Base-by-base conservation (phyloP, 1,140 invertebrate genomes). In the Limonius californicus region DNA sequence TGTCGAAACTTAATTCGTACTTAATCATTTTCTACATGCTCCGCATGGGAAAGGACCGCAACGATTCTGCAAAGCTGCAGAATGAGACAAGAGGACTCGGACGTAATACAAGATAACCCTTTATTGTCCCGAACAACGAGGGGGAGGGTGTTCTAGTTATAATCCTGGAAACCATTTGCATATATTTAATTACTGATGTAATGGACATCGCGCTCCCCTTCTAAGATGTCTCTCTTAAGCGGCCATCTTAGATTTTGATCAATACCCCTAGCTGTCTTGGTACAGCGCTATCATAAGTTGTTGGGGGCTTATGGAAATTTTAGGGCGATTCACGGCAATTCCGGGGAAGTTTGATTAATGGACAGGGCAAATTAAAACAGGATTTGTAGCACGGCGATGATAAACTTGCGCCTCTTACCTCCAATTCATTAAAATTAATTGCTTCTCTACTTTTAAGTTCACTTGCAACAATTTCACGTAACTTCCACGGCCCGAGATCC, bases 161-260 rank as follows among this genome's bases (percentile, higher is more conserved):
- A 68, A 65, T 64, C 63, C 63, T 56, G 54, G 63, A 70, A 68
- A 68, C 55, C 66, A 70, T 70, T 70, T 70, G 61, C 68, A 70
- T 70, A 70, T 66, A 70, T 70, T 70, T 70, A 65, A 70, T 70
- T 68, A 70, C 61, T 59, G 57, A 14, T 60, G 60, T 61, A 62
- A 65, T 65, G 61, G 63, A 59, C 58, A 58, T 59, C 43, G 30
- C 59, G 53, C 58, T 54, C 59, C 27, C 30, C 18, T 42, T 21
- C 53, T 69, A 65, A 68, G 68, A 68, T 62, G 57, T 65, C 64
- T 63, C 59, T 55, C 59, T 61, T 65, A 47, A 30, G 23, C 63
- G 45, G 68, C 68, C 68, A 70, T 70, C 68, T 70, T 70, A 70
- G 45, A 43, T 56, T 62, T 54, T 27, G 54, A 67, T 67, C 66